Conservation (phyloP, 1,140 invertebrate species). For the Bilobella aurantiaca region DNA sequence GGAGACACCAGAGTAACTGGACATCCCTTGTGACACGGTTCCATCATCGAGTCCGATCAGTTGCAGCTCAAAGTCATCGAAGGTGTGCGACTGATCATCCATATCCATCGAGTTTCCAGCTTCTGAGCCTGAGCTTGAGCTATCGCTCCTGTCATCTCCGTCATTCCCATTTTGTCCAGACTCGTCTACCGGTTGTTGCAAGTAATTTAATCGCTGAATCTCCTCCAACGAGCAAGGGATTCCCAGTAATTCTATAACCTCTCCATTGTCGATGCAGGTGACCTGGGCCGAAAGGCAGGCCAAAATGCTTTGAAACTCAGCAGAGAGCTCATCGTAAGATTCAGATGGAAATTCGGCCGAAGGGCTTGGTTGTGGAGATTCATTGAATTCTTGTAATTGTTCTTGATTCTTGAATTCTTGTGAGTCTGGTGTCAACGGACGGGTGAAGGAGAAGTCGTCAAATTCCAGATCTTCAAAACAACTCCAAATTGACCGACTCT, state of each 20-base stretch:
- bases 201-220: slow-evolving; percentile 14
- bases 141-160: not conserved
- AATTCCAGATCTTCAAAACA: slow-evolving; percentile 30
- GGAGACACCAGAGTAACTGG: not conserved
- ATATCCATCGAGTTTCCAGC: not conserved
- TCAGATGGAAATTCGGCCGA: not conserved
- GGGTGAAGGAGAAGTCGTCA: slow-evolving; percentile 20
- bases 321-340: slow-evolving; percentile 16
- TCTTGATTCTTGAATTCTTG: not conserved
- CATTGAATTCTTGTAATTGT: not conserved
- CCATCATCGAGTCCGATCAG: not conserved
- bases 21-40: not conserved
- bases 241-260: slow-evolving; percentile 15
- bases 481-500: slow-evolving; percentile 24
- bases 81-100: not conserved
- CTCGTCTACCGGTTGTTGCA: not conserved
- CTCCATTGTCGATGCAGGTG: slow-evolving; percentile 2
- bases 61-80: not conserved
- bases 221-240: no score
- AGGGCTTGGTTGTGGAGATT: slow-evolving; percentile 1
- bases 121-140: not conserved
- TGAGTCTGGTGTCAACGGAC: slow-evolving; percentile 1
- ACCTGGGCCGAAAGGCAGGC: slow-evolving; percentile 12
- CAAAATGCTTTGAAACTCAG: slow-evolving; percentile 26
- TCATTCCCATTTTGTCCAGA: slow-evolving; percentile 4